Evolutionary conservation across 2,797 vertebrate species (phyloP).

Genomic region (Steatocranus sp.): DNA sequence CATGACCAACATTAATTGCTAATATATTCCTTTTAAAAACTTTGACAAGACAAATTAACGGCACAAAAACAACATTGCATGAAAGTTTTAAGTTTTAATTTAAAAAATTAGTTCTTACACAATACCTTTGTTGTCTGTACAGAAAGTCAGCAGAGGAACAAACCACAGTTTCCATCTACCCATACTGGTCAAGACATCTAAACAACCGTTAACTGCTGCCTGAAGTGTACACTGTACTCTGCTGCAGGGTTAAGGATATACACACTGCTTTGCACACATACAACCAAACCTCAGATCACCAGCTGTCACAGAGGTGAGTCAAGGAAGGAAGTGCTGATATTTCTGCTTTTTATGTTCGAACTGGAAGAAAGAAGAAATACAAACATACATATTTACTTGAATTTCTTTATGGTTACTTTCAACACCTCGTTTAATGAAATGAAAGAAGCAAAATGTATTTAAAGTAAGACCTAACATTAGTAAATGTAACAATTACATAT

Average conservation of each 20-base stretch:
- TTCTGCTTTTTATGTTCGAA: rapidly evolving
- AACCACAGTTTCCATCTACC: neutral
- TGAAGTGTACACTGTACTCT: neutral
- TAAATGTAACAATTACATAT: rapidly evolving
- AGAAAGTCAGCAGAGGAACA: neutral
- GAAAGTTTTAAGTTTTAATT: neutral
- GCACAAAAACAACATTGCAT: rapidly evolving
- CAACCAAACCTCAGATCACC: neutral
- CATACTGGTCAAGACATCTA: neutral
- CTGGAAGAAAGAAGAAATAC: rapidly evolving
- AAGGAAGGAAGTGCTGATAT: neutral
- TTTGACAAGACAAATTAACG: neutral
- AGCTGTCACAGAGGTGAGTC: neutral
- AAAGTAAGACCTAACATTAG: neutral
- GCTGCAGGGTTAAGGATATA: rapidly evolving
- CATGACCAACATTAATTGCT: neutral
- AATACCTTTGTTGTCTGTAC: neutral
- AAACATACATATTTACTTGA: neutral
- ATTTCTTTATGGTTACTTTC: rapidly evolving
- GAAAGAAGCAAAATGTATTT: neutral
- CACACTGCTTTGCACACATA: rapidly evolving
- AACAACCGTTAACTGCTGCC: neutral
- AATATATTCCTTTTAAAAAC: rapidly evolving
- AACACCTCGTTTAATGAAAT: rapidly evolving
- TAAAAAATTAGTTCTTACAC: rapidly evolving